These are phyloP conservation scores for Orthosia gothica DNA, from an alignment of 2,888 invertebrate genomes.

Conservation along the genomic window DNA sequence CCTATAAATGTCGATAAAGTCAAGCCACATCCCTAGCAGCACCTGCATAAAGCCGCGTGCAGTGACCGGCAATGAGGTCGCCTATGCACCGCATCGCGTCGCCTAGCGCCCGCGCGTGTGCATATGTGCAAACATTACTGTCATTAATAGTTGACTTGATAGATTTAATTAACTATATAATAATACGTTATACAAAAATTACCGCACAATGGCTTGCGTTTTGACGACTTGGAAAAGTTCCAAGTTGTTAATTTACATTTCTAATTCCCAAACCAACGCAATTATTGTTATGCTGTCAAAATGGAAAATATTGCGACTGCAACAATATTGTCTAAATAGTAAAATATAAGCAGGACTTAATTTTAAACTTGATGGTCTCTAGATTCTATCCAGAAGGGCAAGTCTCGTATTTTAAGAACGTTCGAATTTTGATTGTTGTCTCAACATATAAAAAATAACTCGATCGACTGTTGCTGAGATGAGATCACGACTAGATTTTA, in stretches of 20 bases:
- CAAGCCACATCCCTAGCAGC: conserved; percentile 43
- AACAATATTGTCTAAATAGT: background rate
- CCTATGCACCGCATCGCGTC: conserved; percentile 52
- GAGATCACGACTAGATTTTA: background rate
- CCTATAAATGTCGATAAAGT: conserved; percentile 23
- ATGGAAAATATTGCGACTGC: background rate
- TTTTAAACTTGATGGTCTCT: background rate
- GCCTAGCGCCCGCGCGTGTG: conserved; percentile 41
- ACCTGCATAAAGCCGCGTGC: conserved; percentile 77
- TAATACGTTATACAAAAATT: background rate
- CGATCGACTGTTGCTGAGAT: background rate
- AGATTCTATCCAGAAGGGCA: background rate
- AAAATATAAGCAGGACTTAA: background rate
- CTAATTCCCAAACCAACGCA: background rate
- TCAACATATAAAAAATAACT: no score
- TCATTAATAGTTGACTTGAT: conserved; percentile 29
- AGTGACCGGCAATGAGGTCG: conserved; percentile 85
- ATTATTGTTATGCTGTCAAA: conserved; percentile 16
- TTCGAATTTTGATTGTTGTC: no score
- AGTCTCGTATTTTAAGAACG: background rate
- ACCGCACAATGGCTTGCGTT: conserved; percentile 5
- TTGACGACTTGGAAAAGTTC: background rate
- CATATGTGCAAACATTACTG: conserved; percentile 48
- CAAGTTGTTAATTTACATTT: conserved; percentile 14
- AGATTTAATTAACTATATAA: conserved; percentile 20